Percentiles rank a stretch among this genome's conserved stretches.
Conservation (phyloP, 2,888 invertebrate species). For the Stramonita haemastoma region DNA sequence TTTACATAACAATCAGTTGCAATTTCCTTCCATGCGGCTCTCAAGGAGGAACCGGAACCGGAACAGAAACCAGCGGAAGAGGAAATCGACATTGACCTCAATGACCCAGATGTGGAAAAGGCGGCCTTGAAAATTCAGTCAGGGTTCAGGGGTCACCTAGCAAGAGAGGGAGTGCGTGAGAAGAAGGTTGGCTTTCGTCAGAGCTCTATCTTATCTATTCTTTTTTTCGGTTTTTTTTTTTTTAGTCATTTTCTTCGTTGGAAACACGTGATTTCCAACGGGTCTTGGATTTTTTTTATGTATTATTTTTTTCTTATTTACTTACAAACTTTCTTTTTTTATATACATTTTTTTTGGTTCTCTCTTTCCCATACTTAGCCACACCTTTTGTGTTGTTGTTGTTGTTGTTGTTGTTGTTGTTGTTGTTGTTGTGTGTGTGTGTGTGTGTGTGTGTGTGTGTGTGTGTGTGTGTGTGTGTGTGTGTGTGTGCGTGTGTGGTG, state of each 20-base stretch:
- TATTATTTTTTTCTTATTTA: background rate
- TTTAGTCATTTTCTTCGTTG: background rate
- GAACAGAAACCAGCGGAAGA: conserved; percentile 58
- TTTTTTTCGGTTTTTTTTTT: background rate
- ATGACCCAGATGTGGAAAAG: conserved; percentile 72
- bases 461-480: background rate
- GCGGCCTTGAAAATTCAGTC: conserved; percentile 75
- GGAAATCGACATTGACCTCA: conserved; percentile 72
- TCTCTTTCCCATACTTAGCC: background rate
- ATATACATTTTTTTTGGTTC: background rate
- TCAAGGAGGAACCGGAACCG: conserved; percentile 20
- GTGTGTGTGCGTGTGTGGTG: too few relatives aligned
- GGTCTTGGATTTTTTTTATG: background rate
- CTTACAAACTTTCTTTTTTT: background rate
- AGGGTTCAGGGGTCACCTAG: conserved; percentile 68
- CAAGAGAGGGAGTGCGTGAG: conserved; percentile 53
- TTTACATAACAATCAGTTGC: too few relatives aligned
- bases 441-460: background rate
- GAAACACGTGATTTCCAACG: background rate
- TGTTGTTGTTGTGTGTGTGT: background rate
- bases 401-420: background rate
- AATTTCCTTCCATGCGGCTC: background rate
- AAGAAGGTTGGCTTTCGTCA: background rate
- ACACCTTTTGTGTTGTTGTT: background rate
- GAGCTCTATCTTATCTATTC: background rate